Evolutionary conservation across 2,113 vertebrate genomes (phyloP), one percentile per base, ranked within the genome.

Genomic region (Notarius quadriscutis): DNA sequence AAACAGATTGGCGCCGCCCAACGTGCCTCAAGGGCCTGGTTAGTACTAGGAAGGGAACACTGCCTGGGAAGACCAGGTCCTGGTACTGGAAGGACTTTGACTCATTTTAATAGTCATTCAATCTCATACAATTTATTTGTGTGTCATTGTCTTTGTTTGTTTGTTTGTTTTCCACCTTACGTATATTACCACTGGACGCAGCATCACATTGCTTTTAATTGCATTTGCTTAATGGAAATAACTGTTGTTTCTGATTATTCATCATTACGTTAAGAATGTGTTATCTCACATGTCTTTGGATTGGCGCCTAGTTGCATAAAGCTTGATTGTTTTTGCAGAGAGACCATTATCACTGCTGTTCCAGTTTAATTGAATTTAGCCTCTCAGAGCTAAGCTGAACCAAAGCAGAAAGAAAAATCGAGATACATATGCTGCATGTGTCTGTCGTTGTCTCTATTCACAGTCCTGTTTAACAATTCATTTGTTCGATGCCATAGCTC

Each of bases 301-400:
- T 74, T 84, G 25, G 53, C 55, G 30, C 30, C 72, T 41, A 15
- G 67, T 75, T 77, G 53, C 48, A 5, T 58, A 79, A 60, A 65
- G 22, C 86, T n/a, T 34, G 30, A 4, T 51, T 74, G 71, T 77
- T 84, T 65, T 57, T 85, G 60, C 14, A 65, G 8, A 65, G 53
- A 72, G 83, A 74, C n/a, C 34, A 72, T 50, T 15, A 2, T 57
- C 41, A 71, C 48, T 67, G 57, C 84, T 62, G 71, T 86, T 34
- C 72, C 65, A 72, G 84, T 75, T 50, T 77, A 86, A 86, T 86
- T 85, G 65, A 83, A 87, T 87, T 79, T 55, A 51, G 77, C 63
- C 25, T 60, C 50, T 53, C 51, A 58, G 75, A 57, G 55, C 77
- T 87, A 65, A 50, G 48, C 83, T 74, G 55, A 89, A 85, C 51